Conservation (phyloP, 2,797 vertebrate species). For the Enteromius fasciolatus region DNA sequence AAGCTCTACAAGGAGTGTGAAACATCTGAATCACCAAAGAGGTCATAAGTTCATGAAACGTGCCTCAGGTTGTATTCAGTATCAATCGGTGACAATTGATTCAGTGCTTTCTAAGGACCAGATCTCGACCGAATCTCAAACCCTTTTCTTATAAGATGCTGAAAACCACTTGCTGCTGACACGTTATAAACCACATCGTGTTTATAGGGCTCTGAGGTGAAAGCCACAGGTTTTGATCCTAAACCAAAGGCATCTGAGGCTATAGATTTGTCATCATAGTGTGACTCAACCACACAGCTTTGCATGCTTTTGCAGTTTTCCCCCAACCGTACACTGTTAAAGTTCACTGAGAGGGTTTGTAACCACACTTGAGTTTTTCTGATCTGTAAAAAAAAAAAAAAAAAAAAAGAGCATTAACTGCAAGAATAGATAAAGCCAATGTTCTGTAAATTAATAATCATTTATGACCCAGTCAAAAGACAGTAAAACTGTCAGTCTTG, state of each 20-base stretch:
- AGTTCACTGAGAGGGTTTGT: constrained; percentile 45
- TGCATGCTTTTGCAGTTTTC: constrained; percentile 34
- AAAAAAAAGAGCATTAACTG: constrained; percentile 20
- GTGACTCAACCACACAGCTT: constrained; percentile 41
- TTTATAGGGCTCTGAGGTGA: constrained; percentile 26
- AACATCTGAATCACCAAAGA: neutral
- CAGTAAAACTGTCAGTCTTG: constrained; percentile 64
- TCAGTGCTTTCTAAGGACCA: neutral
- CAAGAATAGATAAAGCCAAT: constrained; percentile 31
- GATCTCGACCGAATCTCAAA: neutral
- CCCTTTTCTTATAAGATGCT: constrained; percentile 2
- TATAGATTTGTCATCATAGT: constrained; percentile 24
- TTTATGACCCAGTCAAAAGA: constrained; percentile 61
- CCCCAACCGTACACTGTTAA: constrained; percentile 19
- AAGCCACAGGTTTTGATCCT: constrained; percentile 39
- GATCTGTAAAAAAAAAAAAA: neutral
- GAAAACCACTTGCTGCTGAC: neutral
- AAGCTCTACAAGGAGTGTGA: neutral
- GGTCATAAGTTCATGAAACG: neutral
- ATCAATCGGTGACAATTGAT: neutral
- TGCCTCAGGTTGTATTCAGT: neutral
- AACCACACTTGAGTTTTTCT: constrained; percentile 42
- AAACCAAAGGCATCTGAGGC: constrained; percentile 32
- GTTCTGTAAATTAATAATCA: constrained; percentile 45
- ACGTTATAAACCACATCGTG: constrained; percentile 22